Evolutionary conservation across 2,113 vertebrate species (phyloP).

Genomic region (Ginglymostoma cirratum): DNA sequence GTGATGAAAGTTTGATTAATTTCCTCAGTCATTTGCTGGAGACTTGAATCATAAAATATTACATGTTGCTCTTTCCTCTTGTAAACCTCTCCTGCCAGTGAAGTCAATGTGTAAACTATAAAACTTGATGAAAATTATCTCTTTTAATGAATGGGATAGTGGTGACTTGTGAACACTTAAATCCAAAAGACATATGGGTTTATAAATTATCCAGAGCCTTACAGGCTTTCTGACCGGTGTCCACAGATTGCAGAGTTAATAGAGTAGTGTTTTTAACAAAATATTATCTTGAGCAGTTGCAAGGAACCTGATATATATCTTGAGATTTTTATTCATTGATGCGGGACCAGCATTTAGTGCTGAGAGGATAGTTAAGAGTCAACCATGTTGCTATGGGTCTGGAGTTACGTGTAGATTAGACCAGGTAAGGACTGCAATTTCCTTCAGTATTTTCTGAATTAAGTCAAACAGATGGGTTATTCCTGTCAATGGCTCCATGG

Average conservation of each 20-base stretch:
- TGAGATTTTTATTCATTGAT: too few relatives aligned
- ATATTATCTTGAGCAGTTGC: background rate
- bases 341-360: too few relatives aligned
- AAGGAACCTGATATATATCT: background rate
- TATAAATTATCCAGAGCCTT: background rate
- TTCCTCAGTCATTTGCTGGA: background rate
- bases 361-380: too few relatives aligned
- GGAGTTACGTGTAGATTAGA: too few relatives aligned
- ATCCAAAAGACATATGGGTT: slow-evolving; percentile 3
- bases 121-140: background rate
- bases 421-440: too few relatives aligned
- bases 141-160: slow-evolving; percentile 1
- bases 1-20: background rate
- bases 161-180: background rate
- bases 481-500: too few relatives aligned
- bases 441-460: too few relatives aligned
- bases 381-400: too few relatives aligned
- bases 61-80: background rate
- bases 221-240: background rate
- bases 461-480: too few relatives aligned
- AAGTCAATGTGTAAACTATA: background rate
- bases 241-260: background rate
- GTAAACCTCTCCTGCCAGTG: background rate
- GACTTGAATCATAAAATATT: background rate
- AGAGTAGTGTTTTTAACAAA: background rate